Base-by-base conservation (phyloP, 2,888 invertebrate genomes). In the Ormyrus pomaceus region DNA sequence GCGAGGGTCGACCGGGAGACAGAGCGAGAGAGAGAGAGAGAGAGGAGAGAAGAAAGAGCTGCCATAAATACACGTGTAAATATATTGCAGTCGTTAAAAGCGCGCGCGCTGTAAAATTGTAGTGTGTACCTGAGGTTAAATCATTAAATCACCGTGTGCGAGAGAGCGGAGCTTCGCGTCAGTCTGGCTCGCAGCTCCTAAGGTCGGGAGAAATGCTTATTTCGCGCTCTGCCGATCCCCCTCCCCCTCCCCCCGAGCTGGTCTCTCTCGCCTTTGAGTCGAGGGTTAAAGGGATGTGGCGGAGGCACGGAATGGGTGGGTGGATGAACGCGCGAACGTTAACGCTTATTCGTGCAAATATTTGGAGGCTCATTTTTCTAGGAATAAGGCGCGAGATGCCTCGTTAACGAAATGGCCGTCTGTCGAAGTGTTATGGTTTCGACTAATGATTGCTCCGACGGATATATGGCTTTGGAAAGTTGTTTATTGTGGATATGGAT, bases 11-110 rank as follows among this genome's bases (percentile, higher is more conserved):
- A 34, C 4, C 50, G 45, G 58, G 45, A 10, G 64, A 9, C 11
- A n/a, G 46, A 1, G 61, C n/a, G 19, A 46, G 64, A 19, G 13
- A 13, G 0, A 48, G 8, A 64, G n/a, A 7, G 19, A 65, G 7
- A 34, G 13, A 3, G 11, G 59, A 59, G 19, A 66, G 58, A 59
- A 45, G 50, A 56, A 10, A 48, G 48, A 68, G 50, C 64, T 50
- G 69, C 46, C 89, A 85, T 89, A 89, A 89, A 89, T 89, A 88
- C 86, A 87, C 87, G 88, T 87, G 88, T 87, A 89, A 89, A 88
- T 88, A 88, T 89, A 89, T 88, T 86, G 86, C 88, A 84, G 88
- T 85, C 84, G 87, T 88, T 87, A 87, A 85, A 83, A 68, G 75
- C 71, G 64, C 76, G 82, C 80, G 74, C 83, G 87, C 83, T 87